Evolutionary conservation across 1,140 invertebrate species (phyloP).

Genomic region (Thaumetopoea pityocampa): DNA sequence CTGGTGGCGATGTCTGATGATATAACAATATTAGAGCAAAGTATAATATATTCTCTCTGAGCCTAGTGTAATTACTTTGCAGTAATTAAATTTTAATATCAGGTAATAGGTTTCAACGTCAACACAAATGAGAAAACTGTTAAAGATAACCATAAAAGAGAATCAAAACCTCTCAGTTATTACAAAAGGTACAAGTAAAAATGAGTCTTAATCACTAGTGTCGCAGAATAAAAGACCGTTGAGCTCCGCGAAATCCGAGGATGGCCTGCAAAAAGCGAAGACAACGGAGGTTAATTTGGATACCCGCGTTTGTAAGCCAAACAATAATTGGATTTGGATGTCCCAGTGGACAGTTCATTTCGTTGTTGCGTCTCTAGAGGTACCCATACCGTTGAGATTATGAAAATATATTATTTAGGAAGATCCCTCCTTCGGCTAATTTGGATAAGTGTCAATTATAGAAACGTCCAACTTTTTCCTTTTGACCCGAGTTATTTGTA

Average conservation of each 20-base stretch:
- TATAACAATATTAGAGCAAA: slow-evolving; percentile 5
- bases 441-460: slow-evolving; percentile 60
- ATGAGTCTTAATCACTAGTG: slow-evolving; percentile 31
- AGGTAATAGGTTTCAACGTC: slow-evolving; percentile 2
- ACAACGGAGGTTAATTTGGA: slow-evolving; percentile 50
- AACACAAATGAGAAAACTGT: slow-evolving; percentile 11
- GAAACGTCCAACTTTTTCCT: slow-evolving; percentile 37
- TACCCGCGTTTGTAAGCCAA: slow-evolving; percentile 43
- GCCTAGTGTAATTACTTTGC: neutral
- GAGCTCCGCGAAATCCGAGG: slow-evolving; percentile 26
- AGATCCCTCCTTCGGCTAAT: slow-evolving; percentile 43
- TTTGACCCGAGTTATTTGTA: slow-evolving; percentile 38
- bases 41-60: slow-evolving; percentile 1
- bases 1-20: slow-evolving; percentile 1
- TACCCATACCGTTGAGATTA: slow-evolving; percentile 58
- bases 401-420: slow-evolving; percentile 62
- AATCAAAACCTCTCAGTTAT: slow-evolving; percentile 9
- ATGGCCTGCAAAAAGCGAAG: slow-evolving; percentile 35
- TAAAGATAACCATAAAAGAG: slow-evolving; percentile 14
- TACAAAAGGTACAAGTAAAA: slow-evolving; percentile 26
- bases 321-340: slow-evolving; percentile 65
- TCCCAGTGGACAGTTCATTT: slow-evolving; percentile 67
- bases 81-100: slow-evolving; percentile 5
- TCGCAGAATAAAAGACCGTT: slow-evolving; percentile 24
- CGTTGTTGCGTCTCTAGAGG: slow-evolving; percentile 49